Conservation (phyloP, 2,113 vertebrate genomes). For the Merops nubicus region DNA sequence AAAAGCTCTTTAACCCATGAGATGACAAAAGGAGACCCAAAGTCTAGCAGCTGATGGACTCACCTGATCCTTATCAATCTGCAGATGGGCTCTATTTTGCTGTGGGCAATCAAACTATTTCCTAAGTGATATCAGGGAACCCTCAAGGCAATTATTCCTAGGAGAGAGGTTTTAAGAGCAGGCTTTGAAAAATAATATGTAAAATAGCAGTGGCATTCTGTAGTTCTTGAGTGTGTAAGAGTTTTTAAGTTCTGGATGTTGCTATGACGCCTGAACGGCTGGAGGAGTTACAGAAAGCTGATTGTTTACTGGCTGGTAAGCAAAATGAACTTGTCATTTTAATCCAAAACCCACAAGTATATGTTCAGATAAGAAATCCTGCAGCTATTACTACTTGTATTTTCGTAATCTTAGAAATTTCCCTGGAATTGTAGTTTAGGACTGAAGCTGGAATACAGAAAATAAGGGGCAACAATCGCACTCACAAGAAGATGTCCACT, state of each 20-base stretch:
- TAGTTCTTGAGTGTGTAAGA: neutral
- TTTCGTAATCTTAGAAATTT: neutral
- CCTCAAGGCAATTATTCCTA: accelerated
- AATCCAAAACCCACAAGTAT: neutral
- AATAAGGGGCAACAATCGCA: neutral
- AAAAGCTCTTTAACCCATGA: neutral
- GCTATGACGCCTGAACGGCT: neutral
- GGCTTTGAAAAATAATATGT: neutral
- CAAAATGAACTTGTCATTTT: neutral
- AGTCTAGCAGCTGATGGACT: neutral
- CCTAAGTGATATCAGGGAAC: neutral
- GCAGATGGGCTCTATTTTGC: neutral
- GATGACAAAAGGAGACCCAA: accelerated
- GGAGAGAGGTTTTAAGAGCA: neutral
- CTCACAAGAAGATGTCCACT: neutral
- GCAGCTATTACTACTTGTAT: neutral
- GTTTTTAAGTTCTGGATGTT: neutral
- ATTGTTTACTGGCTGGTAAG: neutral
- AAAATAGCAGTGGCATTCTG: neutral
- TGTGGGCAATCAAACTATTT: neutral
- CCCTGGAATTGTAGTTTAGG: neutral
- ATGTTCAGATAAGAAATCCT: neutral
- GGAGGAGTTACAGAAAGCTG: neutral
- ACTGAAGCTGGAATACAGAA: neutral
- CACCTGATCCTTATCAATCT: neutral